These are phyloP conservation scores for Heliconius ethilla DNA, from an alignment of 2,888 invertebrate species.

Conservation along the genomic window DNA sequence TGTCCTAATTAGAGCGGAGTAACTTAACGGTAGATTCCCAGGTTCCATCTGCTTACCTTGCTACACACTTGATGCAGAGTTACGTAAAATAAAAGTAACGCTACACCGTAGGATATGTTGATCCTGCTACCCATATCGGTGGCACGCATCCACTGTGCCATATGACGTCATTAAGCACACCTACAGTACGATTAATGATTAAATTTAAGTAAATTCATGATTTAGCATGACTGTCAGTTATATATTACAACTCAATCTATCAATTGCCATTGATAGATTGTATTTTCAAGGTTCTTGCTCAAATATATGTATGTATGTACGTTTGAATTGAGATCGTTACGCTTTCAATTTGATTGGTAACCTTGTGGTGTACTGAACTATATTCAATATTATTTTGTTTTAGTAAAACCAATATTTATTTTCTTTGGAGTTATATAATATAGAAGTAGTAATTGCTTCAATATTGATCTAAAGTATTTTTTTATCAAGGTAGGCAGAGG, in stretches of 20 bases:
- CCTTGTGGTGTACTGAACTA: slow-evolving; percentile 7
- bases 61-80: too few relatives aligned
- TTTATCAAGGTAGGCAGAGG: too few relatives aligned
- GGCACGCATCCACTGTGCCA: neutral
- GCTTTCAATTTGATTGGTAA: slow-evolving; percentile 18
- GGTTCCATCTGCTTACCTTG: too few relatives aligned
- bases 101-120: neutral
- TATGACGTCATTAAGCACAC: slow-evolving; percentile 12
- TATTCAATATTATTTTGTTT: neutral
- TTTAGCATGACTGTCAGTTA: slow-evolving; percentile 20
- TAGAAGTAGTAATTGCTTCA: too few relatives aligned
- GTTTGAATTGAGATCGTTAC: slow-evolving; percentile 21
- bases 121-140: neutral
- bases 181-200: slow-evolving; percentile 16
- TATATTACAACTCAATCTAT: slow-evolving; percentile 15
- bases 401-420: neutral
- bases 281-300: slow-evolving; percentile 21
- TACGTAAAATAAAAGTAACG: too few relatives aligned
- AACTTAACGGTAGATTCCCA: too few relatives aligned
- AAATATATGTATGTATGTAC: slow-evolving; percentile 5
- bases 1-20: too few relatives aligned
- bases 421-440: too few relatives aligned
- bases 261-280: slow-evolving; percentile 25
- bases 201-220: slow-evolving; percentile 15
- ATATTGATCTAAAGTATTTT: too few relatives aligned